Base-by-base conservation (phyloP, 1,140 invertebrate species). In the Harlomillsia oculata region DNA sequence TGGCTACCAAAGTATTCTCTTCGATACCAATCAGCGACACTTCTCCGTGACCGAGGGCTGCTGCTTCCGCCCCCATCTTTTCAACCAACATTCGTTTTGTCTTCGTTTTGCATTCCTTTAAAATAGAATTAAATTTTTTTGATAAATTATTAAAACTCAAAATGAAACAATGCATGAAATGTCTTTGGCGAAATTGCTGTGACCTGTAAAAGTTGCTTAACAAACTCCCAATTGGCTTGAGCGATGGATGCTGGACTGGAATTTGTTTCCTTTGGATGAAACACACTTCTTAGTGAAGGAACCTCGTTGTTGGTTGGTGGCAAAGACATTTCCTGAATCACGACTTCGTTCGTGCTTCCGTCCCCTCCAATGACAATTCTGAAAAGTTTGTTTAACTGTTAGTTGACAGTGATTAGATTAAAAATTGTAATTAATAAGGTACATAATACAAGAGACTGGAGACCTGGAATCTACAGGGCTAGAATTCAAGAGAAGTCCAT, bases 201-300 rank as follows among this genome's bases (percentile, higher is more conserved):
- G 77, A 93, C 90, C 80, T 92, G 92, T 14, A 99, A 75, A 59
- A 99, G 77, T 68, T 94, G 92, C 69, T 98, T 91, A 18, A 99
- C 93, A 76, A 99, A 99, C 36, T 89, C 91, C 85, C 91, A 95
- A 74, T 99, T 97, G 14, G 90, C 90, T 72, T 97, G 91, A n/a
- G 90, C 91, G 64, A 93, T 87, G n/a, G 87, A 74, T 5, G 87
- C 84, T 5, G 84, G 83, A 59, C 83, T 85, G 62, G 82, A 80
- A 61, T 83, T 82, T 26, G 63, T 58, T 70, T 72, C 70, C 66
- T 74, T 79, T 46, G 70, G 71, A 63, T 71, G 72, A 50, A 72
- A 71, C 59, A 74, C 64, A 51, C 49, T 57, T 28, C 64, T 52
- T 14, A 63, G 43, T 16, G 57, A 63, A 13, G 57, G 58, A 44